These are phyloP conservation scores for Chondrosia reniformis DNA, from an alignment of 37 sponge, comb jelly and placozoan species.

Conservation along the genomic window DNA sequence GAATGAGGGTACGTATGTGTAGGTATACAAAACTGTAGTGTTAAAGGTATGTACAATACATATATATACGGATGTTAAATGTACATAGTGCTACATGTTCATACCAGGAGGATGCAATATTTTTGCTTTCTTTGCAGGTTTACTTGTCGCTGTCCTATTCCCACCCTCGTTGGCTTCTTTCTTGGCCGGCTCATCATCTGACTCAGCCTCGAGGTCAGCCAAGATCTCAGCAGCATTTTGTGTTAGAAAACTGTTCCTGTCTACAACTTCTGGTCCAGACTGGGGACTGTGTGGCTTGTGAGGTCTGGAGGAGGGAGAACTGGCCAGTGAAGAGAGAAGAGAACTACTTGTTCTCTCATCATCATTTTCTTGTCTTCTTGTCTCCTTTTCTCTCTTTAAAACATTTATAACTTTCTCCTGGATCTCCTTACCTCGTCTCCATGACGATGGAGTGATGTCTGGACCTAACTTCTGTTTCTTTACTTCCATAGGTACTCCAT, in stretches of 20 bases:
- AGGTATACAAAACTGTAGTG: neutral
- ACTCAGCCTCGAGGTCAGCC: too few species aligned
- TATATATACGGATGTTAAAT: neutral
- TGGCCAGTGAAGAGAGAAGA: neutral
- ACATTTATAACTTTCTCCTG: slow-evolving; percentile 23
- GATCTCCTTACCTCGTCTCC: slow-evolving; percentile 55
- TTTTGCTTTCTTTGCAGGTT: neutral
- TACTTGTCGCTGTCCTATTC: too few species aligned
- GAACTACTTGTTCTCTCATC: neutral
- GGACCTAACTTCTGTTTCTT: neutral
- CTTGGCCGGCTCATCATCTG: too few species aligned
- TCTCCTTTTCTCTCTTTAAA: neutral
- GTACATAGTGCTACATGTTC: neutral
- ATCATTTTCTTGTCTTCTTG: neutral
- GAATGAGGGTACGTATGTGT: neutral
- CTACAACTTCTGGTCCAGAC: too few species aligned
- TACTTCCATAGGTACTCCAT: neutral
- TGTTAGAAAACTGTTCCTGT: too few species aligned
- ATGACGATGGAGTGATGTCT: slow-evolving; percentile 47
- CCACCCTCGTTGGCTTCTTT: too few species aligned
- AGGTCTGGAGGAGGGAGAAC: neutral
- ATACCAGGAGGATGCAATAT: neutral
- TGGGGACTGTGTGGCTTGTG: neutral
- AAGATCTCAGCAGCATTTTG: too few species aligned
- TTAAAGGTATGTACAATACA: slow-evolving; percentile 2